Percentiles rank a stretch among this genome's conserved stretches.
Evolutionary conservation across 2,888 invertebrate genomes (phyloP).

Genomic region (Tetheella fluctuosa): DNA sequence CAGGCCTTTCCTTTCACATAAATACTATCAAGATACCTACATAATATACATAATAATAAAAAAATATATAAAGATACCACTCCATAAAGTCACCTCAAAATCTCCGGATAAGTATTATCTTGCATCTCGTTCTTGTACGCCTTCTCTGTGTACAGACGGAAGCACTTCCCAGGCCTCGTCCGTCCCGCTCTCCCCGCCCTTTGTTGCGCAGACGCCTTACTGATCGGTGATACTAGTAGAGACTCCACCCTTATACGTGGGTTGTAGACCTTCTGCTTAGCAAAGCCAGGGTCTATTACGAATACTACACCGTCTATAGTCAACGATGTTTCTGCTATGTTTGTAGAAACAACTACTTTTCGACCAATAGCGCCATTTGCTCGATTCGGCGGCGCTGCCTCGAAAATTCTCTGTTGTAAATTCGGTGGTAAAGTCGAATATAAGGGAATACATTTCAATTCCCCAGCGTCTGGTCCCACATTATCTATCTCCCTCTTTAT

Average conservation of each 20-base stretch:
- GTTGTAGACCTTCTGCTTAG: conserved; percentile 98
- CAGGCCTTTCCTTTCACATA: no score
- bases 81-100: conserved; percentile 79
- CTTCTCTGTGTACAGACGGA: conserved; percentile 96
- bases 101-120: conserved; percentile 99
- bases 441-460: conserved; percentile 98
- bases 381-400: conserved; percentile 96
- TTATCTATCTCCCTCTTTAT: conserved; percentile 98
- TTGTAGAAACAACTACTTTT: conserved; percentile 98
- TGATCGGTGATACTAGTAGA: conserved; percentile 98
- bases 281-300: conserved; percentile 99
- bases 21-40: conserved; percentile 9
- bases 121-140: conserved; percentile 98
- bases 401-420: conserved; percentile 98
- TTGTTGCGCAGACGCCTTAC: conserved; percentile 99
- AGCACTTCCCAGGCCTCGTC: conserved; percentile 99
- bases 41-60: conserved; percentile 19
- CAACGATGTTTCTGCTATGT: conserved; percentile 99
- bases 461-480: conserved; percentile 98
- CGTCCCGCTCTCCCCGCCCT: conserved; percentile 98
- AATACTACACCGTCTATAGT: conserved; percentile 99
- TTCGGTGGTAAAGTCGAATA: conserved; percentile 99
- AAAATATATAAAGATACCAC: conserved; percentile 37
- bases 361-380: conserved; percentile 95
- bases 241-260: conserved; percentile 96